Evolutionary conservation across 2,113 vertebrate species (phyloP), one percentile per base, ranked within the genome.

Genomic region (Thermophis baileyi): DNA sequence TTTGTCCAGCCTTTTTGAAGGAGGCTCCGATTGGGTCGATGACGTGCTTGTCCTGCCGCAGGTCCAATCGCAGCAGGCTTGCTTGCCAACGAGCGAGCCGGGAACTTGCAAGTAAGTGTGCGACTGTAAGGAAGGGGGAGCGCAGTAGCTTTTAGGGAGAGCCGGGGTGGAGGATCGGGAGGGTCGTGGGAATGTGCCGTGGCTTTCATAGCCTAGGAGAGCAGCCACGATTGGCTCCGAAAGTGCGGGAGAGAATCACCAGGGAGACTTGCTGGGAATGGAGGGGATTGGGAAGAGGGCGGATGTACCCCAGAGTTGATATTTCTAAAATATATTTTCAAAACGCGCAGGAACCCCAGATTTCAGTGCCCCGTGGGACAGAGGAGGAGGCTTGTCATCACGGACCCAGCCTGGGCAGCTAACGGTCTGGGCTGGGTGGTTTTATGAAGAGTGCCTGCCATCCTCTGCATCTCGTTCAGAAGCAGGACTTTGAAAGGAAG

Each of bases 41-140:
- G 74, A 22, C n/a, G 46, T 7, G 92, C 92, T 12, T 35, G 88
- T 93, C 89, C 57, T 0, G n/a, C 30, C 1, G 12, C 88, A 1
- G 63, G 24, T 9, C 92, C 92, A 93, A 93, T 93, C 46, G 54
- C 30, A 87, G 47, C 53, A 12, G 46, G 46, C 24, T 47, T 93
- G 10, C 14, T 12, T 93, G 89, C 92, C 53, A 54, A 93, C 92
- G 88, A 87, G 92, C 92, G 92, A 93, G 89, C 92, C 92, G 92
- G 92, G 92, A 93, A 90, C 92, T 90, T 93, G 92, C 81, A 87
- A 93, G 92, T 93, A 93, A 93, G 92, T 93, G 89, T 30, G 92
- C 50, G 92, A 27, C 24, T 87, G 92, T 63, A 81, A 46, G 27
- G 57, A 27, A 60, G 4, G 54, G 88, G 89, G 89, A 90, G 53